Percentiles rank a stretch among this genome's conserved stretches.
These are phyloP conservation scores for Campoplex nolae DNA, from an alignment of 2,888 invertebrate species.

Conservation along the genomic window DNA sequence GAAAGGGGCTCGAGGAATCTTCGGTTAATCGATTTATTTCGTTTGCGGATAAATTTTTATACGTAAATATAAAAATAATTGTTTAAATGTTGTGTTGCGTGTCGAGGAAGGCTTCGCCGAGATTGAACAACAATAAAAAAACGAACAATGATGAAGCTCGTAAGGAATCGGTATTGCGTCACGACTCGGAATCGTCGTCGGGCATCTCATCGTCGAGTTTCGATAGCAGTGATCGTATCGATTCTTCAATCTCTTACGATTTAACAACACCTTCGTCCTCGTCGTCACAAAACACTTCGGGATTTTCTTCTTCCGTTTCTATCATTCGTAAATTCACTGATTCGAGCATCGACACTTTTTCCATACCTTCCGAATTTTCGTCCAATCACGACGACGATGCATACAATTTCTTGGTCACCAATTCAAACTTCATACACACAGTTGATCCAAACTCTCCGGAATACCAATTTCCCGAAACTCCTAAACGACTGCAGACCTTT, in stretches of 20 bases:
- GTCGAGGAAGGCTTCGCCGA: constrained; percentile 76
- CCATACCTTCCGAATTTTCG: constrained; percentile 34
- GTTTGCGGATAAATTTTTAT: not conserved
- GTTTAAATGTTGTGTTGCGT: constrained; percentile 80
- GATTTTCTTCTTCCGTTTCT: constrained; percentile 48
- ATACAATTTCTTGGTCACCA: constrained; percentile 1
- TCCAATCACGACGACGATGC: constrained; percentile 4
- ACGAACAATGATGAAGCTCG: constrained; percentile 4
- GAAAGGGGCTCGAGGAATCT: not conserved
- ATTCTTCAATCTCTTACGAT: constrained; percentile 45
- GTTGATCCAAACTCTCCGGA: not conserved
- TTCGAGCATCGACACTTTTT: constrained; percentile 49
- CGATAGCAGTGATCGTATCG: constrained; percentile 32
- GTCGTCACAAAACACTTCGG: constrained; percentile 40
- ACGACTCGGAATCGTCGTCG: constrained; percentile 36
- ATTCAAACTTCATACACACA: constrained; percentile 17
- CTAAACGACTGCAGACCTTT: constrained; percentile 51
- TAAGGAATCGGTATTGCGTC: constrained; percentile 27
- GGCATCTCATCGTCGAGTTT: constrained; percentile 57
- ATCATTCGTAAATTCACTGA: constrained; percentile 9
- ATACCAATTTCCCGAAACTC: not conserved
- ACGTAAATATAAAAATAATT: not conserved
- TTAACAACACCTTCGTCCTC: constrained; percentile 40
- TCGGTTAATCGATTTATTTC: not conserved
- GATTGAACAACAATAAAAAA: constrained; percentile 28